These are phyloP conservation scores for Ephydatia muelleri DNA, from an alignment of 37 sponge, comb jelly and placozoan genomes.

Conservation along the genomic window DNA sequence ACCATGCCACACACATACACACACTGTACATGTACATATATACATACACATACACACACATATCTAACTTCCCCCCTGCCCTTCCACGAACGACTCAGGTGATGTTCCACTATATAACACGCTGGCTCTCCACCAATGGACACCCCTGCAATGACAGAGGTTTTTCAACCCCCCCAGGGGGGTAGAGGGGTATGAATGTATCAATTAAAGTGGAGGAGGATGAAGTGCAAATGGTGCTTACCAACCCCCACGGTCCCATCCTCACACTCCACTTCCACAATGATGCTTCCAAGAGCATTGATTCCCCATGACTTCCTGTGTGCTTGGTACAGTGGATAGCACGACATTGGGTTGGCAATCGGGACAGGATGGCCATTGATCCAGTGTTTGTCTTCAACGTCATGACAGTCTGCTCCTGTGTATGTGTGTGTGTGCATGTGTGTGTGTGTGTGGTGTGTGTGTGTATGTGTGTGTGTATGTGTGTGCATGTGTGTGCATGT, in stretches of 20 bases:
- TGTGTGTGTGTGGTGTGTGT: neutral
- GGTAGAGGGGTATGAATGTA: neutral
- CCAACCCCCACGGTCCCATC: slow-evolving; percentile 85
- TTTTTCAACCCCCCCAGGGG: too few species aligned
- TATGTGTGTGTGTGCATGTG: neutral
- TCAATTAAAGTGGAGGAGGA: neutral
- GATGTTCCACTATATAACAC: slow-evolving; percentile 84
- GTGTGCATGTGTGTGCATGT: too few species aligned
- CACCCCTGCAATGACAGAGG: slow-evolving; percentile 47
- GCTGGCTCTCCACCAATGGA: slow-evolving; percentile 85
- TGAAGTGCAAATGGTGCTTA: too few species aligned
- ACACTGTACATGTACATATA: neutral
- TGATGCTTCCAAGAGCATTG: slow-evolving; percentile 79
- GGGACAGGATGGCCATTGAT: slow-evolving; percentile 84
- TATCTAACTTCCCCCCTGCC: slow-evolving; percentile 49
- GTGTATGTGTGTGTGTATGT: too few species aligned
- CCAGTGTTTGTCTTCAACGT: slow-evolving; percentile 88
- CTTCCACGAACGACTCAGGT: slow-evolving; percentile 85
- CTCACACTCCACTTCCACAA: slow-evolving; percentile 83
- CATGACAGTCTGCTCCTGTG: slow-evolving; percentile 86
- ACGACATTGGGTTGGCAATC: slow-evolving; percentile 82
- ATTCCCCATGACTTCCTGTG: slow-evolving; percentile 87
- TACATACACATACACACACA: neutral
- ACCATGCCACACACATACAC: too few species aligned
- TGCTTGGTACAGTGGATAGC: slow-evolving; percentile 62